Conservation (phyloP, 2,797 vertebrate genomes). For the Gymnoscopelus braueri region DNA sequence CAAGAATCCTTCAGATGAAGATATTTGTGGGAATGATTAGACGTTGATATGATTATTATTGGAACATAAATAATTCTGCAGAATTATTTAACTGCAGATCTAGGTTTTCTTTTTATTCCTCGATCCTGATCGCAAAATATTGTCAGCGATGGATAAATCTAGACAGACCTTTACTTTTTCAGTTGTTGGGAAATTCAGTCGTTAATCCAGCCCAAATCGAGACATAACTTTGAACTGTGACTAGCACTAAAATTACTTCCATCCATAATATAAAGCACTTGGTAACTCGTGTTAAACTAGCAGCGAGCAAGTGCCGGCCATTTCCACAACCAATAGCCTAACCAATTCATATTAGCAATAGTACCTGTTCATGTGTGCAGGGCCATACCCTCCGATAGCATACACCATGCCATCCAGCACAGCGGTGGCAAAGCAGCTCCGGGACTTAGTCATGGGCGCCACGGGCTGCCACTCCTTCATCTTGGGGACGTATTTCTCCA, state of each 20-base stretch:
- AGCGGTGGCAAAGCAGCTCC: slow-evolving; percentile 95
- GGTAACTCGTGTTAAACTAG: background rate
- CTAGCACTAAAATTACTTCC: background rate
- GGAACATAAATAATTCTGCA: too few species aligned
- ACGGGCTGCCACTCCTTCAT: slow-evolving; percentile 94
- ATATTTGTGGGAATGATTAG: too few species aligned
- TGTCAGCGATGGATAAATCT: too few species aligned
- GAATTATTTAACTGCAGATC: too few species aligned
- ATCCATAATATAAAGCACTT: background rate
- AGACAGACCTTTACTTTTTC: too few species aligned
- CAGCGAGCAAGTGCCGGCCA: background rate
- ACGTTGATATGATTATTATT: too few species aligned
- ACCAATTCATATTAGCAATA: background rate
- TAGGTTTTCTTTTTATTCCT: too few species aligned
- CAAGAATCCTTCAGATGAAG: too few species aligned
- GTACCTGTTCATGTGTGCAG: slow-evolving; percentile 98
- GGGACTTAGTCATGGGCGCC: slow-evolving; percentile 94
- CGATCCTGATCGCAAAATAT: too few species aligned
- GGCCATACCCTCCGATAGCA: slow-evolving; percentile 96
- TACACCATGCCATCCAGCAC: slow-evolving; percentile 98
- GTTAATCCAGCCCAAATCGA: background rate
- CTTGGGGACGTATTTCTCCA: slow-evolving; percentile 96
- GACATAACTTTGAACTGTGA: background rate
- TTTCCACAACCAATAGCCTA: background rate
- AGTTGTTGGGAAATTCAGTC: too few species aligned